phyloP scores from a whole-genome alignment of 1,140 invertebrate species.

The Popillia japonica region DNA sequence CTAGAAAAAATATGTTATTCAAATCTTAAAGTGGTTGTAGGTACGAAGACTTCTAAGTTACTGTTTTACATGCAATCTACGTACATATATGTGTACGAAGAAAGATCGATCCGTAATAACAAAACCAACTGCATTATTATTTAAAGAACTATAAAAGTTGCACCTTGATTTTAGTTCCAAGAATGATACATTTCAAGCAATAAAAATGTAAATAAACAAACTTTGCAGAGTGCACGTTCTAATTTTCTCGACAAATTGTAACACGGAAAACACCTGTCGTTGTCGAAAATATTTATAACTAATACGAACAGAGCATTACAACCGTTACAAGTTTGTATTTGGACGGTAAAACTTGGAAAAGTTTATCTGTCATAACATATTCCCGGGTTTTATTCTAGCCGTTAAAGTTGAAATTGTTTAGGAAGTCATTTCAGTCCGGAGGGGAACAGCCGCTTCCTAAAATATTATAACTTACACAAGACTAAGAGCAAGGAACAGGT shows the following conservation, averaged over 20 bases:
- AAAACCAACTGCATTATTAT: too few relatives aligned
- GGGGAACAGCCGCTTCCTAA: neutral
- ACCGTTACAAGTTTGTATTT: constrained; percentile 15
- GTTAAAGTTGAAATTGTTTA: constrained; percentile 35
- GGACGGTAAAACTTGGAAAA: neutral
- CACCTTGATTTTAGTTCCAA: too few relatives aligned
- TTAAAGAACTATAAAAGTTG: too few relatives aligned
- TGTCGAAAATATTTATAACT: constrained; percentile 3
- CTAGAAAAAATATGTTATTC: too few relatives aligned
- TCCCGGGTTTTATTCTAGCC: constrained; percentile 13
- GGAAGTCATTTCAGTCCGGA: constrained; percentile 25
- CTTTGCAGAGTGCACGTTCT: neutral
- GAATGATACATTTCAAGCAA: neutral
- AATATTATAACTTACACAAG: constrained; percentile 19
- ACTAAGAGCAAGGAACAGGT: constrained; percentile 2
- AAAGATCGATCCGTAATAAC: too few relatives aligned
- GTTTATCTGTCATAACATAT: constrained; percentile 18
- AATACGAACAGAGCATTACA: constrained; percentile 7
- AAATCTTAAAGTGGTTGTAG: too few relatives aligned
- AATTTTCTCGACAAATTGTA: neutral
- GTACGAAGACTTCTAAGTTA: too few relatives aligned
- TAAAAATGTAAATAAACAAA: neutral
- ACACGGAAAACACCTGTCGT: constrained; percentile 6
- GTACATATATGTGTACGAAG: too few relatives aligned
- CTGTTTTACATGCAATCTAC: too few relatives aligned